Conservation (phyloP, 2,888 invertebrate genomes). For the Dasypogon diadema region DNA sequence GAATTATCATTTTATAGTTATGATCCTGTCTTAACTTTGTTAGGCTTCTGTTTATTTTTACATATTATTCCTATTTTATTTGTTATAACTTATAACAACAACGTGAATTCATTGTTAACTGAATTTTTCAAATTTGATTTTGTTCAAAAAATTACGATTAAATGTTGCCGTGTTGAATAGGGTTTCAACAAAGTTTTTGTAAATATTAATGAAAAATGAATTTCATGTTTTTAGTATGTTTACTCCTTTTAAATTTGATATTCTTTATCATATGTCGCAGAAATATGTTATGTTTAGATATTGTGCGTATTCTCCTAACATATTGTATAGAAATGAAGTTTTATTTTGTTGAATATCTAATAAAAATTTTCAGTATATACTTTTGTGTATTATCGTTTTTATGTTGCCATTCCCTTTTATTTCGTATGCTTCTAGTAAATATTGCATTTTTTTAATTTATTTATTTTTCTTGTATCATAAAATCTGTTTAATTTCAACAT, state of each 20-base stretch:
- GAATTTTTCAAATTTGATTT: not conserved
- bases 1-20: not conserved
- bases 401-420: slow-evolving; percentile 19
- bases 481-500: too few relatives aligned
- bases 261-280: not conserved
- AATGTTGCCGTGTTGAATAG: not conserved
- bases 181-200: not conserved
- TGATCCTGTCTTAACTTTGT: not conserved
- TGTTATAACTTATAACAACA: slow-evolving; percentile 25
- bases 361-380: slow-evolving; percentile 31
- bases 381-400: slow-evolving; percentile 26
- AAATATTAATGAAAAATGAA: slow-evolving; percentile 10
- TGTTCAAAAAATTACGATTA: not conserved
- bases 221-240: slow-evolving; percentile 30
- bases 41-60: not conserved
- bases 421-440: too few relatives aligned
- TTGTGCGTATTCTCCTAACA: slow-evolving; percentile 22
- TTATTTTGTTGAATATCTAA: slow-evolving; percentile 41
- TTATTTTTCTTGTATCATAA: too few relatives aligned
- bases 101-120: slow-evolving; percentile 9
- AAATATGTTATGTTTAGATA: slow-evolving; percentile 23
- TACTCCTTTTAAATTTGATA: slow-evolving; percentile 9
- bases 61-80: not conserved
- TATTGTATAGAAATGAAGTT: slow-evolving; percentile 38
- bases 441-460: too few relatives aligned